These are phyloP conservation scores for Epirrhoe alternata DNA, from an alignment of 2,888 invertebrate genomes.

Conservation along the genomic window DNA sequence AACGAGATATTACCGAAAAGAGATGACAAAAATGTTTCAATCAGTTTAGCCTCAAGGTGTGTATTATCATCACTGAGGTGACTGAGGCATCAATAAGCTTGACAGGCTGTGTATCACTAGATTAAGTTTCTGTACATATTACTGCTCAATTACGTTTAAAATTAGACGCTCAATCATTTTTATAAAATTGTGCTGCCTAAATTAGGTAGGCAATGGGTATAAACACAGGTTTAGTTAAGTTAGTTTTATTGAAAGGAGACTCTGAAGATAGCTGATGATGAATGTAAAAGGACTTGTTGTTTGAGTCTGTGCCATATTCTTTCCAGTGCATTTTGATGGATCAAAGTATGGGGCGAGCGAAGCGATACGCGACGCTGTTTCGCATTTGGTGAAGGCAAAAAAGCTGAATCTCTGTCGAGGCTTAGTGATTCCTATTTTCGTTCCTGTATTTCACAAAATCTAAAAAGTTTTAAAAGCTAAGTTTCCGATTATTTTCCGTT, in stretches of 20 bases:
- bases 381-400: not conserved
- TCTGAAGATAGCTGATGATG: not conserved
- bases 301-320: slow-evolving; percentile 29
- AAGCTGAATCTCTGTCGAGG: too few relatives aligned
- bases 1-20: too few relatives aligned
- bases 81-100: not conserved
- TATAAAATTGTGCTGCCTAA: slow-evolving; percentile 20
- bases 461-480: too few relatives aligned
- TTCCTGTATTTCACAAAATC: too few relatives aligned
- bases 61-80: too few relatives aligned
- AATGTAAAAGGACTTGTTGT: not conserved
- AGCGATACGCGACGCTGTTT: not conserved
- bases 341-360: slow-evolving; percentile 1
- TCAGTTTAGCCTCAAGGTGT: not conserved
- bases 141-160: slow-evolving; percentile 22
- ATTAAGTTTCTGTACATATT: slow-evolving; percentile 16
- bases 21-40: not conserved
- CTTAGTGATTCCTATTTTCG: too few relatives aligned
- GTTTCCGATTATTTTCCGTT: not conserved
- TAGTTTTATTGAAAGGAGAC: slow-evolving; percentile 2
- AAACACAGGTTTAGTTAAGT: slow-evolving; percentile 6
- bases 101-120: slow-evolving; percentile 15
- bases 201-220: slow-evolving; percentile 24
- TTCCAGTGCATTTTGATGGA: slow-evolving; percentile 14
- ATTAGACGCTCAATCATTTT: not conserved